Evolutionary conservation across 2,888 invertebrate genomes (phyloP), one percentile per base, ranked within the genome.

Genomic region (Lapara coniferarum): DNA sequence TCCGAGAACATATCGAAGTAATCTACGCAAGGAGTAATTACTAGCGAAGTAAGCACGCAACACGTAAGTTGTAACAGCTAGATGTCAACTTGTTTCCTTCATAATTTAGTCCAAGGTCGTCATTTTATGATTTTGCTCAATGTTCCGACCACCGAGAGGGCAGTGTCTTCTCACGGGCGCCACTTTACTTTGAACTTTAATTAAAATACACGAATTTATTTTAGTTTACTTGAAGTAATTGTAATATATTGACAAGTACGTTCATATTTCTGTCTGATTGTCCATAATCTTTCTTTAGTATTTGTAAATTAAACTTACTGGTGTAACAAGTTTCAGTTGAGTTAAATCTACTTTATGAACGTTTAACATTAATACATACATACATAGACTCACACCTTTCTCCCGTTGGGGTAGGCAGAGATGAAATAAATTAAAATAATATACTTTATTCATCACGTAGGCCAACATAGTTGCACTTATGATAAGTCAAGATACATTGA

Each of bases 61-160:
- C 51, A 51, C 57, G 44, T 49, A 37, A 57, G 66, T 56, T 56
- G 71, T 73, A 75, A 37, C 74, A 71, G 70, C 67, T 70, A 74
- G 72, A 76, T 74, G 74, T 72, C 75, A 76, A 76, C 74, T 76
- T 68, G 74, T 75, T 74, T 73, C 44, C 52, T 68, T 68, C 51
- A 66, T 70, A 69, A 75, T 72, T 74, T 73, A 69, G 77, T 71
- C 70, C 78, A 78, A 77, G 77, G 78, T 70, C 70, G 68, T 51
- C 51, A 51, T 69, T 68, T 69, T 66, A 70, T 52, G 51, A 70
- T 66, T 68, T 73, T 67, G 75, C 69, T 69, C 46, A 67, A 66
- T 57, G 66, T 56, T 69, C 30, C 10, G 37, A 37, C 53, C 16
- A 16, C 52, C 55, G 57, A 68, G 66, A 66, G 66, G 66, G 56